Evolutionary conservation across 2,113 vertebrate genomes (phyloP).

Genomic region (Callithrix jacchus): DNA sequence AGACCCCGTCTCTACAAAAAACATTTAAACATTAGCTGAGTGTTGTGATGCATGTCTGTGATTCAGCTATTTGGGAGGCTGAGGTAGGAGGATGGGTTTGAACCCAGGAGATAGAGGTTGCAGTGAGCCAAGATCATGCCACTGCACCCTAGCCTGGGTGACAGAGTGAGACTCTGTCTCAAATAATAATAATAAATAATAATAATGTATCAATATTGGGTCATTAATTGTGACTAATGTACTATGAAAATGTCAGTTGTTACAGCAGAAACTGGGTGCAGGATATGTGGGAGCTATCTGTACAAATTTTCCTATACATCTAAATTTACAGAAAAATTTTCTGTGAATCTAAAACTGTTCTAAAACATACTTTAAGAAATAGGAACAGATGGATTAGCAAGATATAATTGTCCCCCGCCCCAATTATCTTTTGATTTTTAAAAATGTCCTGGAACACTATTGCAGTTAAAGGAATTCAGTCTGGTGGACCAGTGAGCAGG

Average conservation of each 20-base stretch:
- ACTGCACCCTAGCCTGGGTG: no score
- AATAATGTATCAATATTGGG: neutral
- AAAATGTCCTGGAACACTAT: neutral
- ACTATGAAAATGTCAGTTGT: neutral
- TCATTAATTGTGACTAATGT: neutral
- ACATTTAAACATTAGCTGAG: no score
- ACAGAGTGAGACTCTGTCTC: no score
- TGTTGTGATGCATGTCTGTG: no score
- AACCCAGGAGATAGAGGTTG: no score
- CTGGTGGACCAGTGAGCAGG: neutral
- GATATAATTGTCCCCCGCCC: neutral
- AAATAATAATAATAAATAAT: neutral
- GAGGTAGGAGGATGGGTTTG: no score
- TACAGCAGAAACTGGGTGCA: neutral
- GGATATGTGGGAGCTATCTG: neutral
- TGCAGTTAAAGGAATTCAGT: neutral
- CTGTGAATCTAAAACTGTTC: neutral
- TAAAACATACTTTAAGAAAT: neutral
- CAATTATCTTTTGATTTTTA: neutral
- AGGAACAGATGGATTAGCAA: slow-evolving; percentile 8
- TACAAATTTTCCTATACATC: slow-evolving; percentile 13
- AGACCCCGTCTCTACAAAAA: no score
- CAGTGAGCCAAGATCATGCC: no score
- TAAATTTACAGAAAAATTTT: neutral
- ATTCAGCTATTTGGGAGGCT: no score